A percentile compares a stretch with the other conserved stretches of the same genome.
Evolutionary conservation across 2,113 vertebrate genomes (phyloP).

Genomic region (Diphyllodes magnificus): DNA sequence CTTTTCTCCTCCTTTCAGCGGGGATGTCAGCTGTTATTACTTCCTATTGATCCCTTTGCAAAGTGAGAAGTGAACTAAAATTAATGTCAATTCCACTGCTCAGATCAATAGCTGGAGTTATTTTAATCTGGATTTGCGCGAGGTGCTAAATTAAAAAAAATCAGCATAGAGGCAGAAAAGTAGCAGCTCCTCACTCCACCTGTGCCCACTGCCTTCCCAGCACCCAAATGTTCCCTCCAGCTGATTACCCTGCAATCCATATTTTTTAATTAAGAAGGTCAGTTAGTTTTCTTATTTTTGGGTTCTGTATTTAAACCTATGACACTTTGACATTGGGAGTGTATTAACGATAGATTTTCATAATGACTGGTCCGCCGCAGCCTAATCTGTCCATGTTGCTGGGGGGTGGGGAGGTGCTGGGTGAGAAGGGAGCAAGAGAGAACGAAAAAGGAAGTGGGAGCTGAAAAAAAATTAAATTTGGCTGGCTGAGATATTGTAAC

Average conservation of each 20-base stretch:
- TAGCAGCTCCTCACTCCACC: conserved; percentile 76
- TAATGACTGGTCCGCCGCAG: conserved; percentile 79
- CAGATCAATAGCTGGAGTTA: conserved; percentile 92
- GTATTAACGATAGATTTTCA: conserved; percentile 94
- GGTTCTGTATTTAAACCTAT: conserved; percentile 81
- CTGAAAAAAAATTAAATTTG: conserved; percentile 64
- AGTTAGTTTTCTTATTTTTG: conserved; percentile 82
- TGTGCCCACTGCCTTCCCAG: conserved; percentile 54
- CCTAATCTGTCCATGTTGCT: conserved; percentile 71
- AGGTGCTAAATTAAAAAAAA: conserved; percentile 88
- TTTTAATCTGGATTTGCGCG: conserved; percentile 91
- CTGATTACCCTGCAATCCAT: conserved; percentile 80
- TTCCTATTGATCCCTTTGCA: conserved; percentile 95
- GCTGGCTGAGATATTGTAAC: conserved; percentile 63
- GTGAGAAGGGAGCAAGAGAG: neutral
- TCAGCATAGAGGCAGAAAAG: conserved; percentile 82
- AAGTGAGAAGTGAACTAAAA: conserved; percentile 98
- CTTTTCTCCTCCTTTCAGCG: conserved; percentile 85
- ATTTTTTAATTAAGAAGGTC: conserved; percentile 84
- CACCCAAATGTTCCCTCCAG: conserved; percentile 66
- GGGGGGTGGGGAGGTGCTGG: conserved; percentile 30
- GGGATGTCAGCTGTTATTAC: conserved; percentile 96
- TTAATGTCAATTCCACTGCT: conserved; percentile 97
- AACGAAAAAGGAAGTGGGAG: conserved; percentile 48
- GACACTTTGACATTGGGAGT: conserved; percentile 88